Percentiles rank a stretch among this genome's conserved stretches.
Evolutionary conservation across 2,888 invertebrate genomes (phyloP).

Genomic region (Tenthredo distinguenda): DNA sequence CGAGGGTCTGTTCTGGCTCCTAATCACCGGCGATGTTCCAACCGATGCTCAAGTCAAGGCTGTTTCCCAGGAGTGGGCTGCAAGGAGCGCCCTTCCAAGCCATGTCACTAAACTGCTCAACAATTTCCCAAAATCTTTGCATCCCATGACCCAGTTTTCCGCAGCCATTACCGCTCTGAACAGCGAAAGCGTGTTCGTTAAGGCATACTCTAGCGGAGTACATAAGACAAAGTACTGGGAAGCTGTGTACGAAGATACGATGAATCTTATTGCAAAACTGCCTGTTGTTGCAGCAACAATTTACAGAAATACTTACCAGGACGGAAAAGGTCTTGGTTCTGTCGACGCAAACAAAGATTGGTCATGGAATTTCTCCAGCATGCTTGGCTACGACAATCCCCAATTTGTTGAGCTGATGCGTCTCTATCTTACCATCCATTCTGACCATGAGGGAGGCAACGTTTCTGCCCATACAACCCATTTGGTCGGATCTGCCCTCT

Average conservation of each 20-base stretch:
- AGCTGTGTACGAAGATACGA: constrained; percentile 93
- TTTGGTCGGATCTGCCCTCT: constrained; percentile 95
- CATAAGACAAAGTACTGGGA: constrained; percentile 96
- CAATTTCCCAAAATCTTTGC: constrained; percentile 92
- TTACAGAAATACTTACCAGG: constrained; percentile 91
- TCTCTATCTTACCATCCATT: constrained; percentile 95
- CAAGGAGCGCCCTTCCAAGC: constrained; percentile 86
- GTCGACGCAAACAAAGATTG: constrained; percentile 95
- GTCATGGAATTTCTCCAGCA: constrained; percentile 94
- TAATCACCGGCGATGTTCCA: constrained; percentile 94
- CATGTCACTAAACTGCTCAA: constrained; percentile 97
- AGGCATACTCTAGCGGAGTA: constrained; percentile 93
- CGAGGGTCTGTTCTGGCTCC: constrained; percentile 96
- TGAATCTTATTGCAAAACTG: constrained; percentile 96
- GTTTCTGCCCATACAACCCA: constrained; percentile 97
- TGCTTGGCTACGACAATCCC: constrained; percentile 93
- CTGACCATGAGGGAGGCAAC: constrained; percentile 97
- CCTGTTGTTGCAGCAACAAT: constrained; percentile 97
- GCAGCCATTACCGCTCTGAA: constrained; percentile 95
- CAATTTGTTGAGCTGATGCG: constrained; percentile 95
- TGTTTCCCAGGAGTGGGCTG: constrained; percentile 83
- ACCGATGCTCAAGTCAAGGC: constrained; percentile 86
- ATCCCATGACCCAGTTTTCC: constrained; percentile 97
- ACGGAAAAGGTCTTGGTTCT: constrained; percentile 89
- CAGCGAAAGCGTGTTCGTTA: constrained; percentile 94